Base-by-base conservation (phyloP, 1,140 invertebrate genomes). In the Drosophila miranda region DNA sequence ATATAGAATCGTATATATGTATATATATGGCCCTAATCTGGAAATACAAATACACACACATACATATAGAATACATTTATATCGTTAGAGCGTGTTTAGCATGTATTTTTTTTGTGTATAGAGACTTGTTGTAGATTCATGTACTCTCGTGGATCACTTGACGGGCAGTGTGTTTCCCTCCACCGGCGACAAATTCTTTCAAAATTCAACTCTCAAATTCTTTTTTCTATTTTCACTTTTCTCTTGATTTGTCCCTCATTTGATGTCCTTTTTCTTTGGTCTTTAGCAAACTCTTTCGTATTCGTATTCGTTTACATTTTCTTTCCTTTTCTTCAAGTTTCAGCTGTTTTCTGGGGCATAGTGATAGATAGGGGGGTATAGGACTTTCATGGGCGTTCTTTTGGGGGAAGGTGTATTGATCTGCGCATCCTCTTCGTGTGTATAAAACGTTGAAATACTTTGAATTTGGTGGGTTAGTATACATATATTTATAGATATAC, bases 401-500 rank as follows among this genome's bases (percentile, higher is more conserved):
- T 53, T 19, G 34, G 4, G n/a, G 28, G 42, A 9, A 28, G 46
- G 48, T 71, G 46, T 30, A 45, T 58, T 57, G 46, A 57, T 26
- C 21, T 46, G 44, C 61, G 57, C 38, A 23, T 54, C 52, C 53
- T 54, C 61, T 59, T 49, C 48, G 64, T 64, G 64, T 64, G 53
- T 86, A 78, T 78, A 83, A 83, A 83, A 83, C 79, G 48, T 82
- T 87, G 82, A 88, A 87, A 87, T 87, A 87, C 82, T 88, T 87
- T 87, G 82, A 87, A 87, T 87, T 87, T 87, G 82, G 82, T 87
- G 82, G 82, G 82, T 87, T 87, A 87, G 82, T 87, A 87, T 87
- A 87, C 82, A 86, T 87, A 87, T 87, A 87, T 87, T 87, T 87
- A 87, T 87, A 87, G 83, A 86, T 86, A 86, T 86, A 86, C 82